Evolutionary conservation across 2,888 invertebrate genomes (phyloP).

Genomic region (Drosophila atroscutellata): DNA sequence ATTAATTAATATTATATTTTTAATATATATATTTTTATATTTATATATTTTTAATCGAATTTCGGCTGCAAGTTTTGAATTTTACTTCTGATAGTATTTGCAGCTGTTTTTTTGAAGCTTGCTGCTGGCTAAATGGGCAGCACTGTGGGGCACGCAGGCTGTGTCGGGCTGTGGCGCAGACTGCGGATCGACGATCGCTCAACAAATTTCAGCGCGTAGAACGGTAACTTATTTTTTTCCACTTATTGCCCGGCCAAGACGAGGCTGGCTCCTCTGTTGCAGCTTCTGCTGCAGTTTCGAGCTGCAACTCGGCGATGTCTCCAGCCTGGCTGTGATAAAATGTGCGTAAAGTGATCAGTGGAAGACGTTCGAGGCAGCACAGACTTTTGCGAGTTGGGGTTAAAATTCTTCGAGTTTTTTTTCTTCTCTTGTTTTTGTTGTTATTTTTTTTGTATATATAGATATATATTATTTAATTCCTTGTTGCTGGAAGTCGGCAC

Average conservation of each 20-base stretch:
- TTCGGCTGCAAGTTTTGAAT: background rate
- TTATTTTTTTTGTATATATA: slow-evolving; percentile 25
- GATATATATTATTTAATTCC: slow-evolving; percentile 19
- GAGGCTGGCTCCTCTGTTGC: slow-evolving; percentile 4
- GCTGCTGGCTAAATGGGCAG: slow-evolving; percentile 13
- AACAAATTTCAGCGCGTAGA: slow-evolving; percentile 82
- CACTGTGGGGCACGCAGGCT: slow-evolving; percentile 32
- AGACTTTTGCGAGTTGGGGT: slow-evolving; percentile 62
- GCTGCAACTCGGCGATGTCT: slow-evolving; percentile 60
- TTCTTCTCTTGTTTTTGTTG: slow-evolving; percentile 18
- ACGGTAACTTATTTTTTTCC: slow-evolving; percentile 83
- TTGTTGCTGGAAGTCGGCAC: slow-evolving; percentile 45
- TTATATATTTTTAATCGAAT: too few relatives aligned
- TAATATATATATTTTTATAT: too few relatives aligned
- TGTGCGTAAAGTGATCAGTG: slow-evolving; percentile 77
- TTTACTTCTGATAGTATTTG: background rate
- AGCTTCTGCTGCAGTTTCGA: slow-evolving; percentile 14
- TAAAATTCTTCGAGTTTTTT: slow-evolving; percentile 69
- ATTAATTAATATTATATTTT: too few relatives aligned
- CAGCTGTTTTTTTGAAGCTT: background rate
- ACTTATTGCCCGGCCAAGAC: slow-evolving; percentile 70
- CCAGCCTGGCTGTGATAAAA: slow-evolving; percentile 79
- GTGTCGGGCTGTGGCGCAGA: slow-evolving; percentile 37
- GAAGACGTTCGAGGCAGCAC: slow-evolving; percentile 31
- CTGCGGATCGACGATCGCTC: slow-evolving; percentile 60